phyloP scores from a whole-genome alignment of 2,888 invertebrate species.

The Gibbula magus region DNA sequence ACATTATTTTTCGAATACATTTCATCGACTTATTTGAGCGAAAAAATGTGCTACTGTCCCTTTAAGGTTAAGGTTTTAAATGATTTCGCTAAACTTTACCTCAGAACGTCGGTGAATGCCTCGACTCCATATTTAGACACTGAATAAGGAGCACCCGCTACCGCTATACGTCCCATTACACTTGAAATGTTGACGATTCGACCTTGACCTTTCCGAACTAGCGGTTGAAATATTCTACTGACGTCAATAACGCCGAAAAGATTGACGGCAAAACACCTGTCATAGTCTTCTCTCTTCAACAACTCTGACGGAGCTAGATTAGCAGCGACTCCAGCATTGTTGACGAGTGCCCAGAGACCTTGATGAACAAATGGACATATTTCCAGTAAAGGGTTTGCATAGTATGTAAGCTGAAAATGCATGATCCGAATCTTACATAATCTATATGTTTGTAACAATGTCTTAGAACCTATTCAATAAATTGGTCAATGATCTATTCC shows the following conservation, averaged over 20 bases:
- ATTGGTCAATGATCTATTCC: too few species aligned
- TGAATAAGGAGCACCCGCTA: conserved; percentile 43
- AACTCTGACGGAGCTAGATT: conserved; percentile 64
- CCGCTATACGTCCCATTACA: conserved; percentile 48
- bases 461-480: too few species aligned
- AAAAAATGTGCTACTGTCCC: too few species aligned
- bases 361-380: too few species aligned
- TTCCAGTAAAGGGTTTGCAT: too few species aligned
- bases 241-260: conserved; percentile 67
- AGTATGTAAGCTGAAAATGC: too few species aligned
- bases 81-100: conserved; percentile 33
- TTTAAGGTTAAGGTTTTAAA: too few species aligned
- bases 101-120: conserved; percentile 48
- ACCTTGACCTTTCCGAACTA: conserved; percentile 53
- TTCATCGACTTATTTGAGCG: too few species aligned
- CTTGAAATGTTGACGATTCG: conserved; percentile 60
- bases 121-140: conserved; percentile 57
- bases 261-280: conserved; percentile 58
- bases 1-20: too few species aligned
- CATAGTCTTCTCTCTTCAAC: conserved; percentile 62
- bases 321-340: conserved; percentile 62
- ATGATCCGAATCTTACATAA: too few species aligned
- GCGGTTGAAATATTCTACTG: conserved; percentile 55
- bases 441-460: too few species aligned
- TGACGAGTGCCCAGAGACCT: conserved; percentile 64